phyloP scores from a whole-genome alignment of 2,797 vertebrate species.

The Molossus alvarezi region DNA sequence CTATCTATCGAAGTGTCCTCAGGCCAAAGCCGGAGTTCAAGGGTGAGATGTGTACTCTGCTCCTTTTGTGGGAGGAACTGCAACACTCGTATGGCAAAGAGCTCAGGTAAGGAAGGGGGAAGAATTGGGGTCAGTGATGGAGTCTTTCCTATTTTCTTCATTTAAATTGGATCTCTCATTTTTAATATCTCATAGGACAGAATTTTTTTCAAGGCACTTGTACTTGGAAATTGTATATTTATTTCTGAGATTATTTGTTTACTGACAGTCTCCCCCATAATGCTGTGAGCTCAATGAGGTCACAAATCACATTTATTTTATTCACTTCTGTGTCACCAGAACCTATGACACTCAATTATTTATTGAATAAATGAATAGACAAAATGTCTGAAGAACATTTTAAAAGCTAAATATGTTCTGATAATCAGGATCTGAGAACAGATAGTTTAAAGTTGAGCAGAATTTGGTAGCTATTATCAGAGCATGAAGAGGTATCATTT shows the following conservation, averaged over 20 bases:
- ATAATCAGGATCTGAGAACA: conserved; percentile 42
- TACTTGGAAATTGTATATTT: not conserved
- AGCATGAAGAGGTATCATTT: conserved; percentile 16
- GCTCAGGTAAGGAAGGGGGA: not conserved
- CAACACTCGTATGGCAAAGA: not conserved
- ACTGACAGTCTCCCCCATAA: not conserved
- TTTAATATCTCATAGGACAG: not conserved
- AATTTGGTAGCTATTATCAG: conserved; percentile 56
- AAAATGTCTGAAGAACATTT: conserved; percentile 37
- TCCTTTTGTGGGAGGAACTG: not conserved
- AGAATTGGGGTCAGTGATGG: not conserved
- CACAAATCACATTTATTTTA: conserved; percentile 55
- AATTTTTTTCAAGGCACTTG: conserved; percentile 14
- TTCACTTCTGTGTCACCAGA: conserved; percentile 52
- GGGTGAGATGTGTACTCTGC: too few relatives aligned
- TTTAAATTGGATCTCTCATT: not conserved
- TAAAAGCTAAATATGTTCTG: conserved; percentile 37
- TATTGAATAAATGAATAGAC: conserved; percentile 57
- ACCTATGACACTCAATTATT: conserved; percentile 42
- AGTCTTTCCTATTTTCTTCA: not conserved
- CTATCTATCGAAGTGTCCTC: not conserved
- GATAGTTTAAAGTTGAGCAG: conserved; percentile 13
- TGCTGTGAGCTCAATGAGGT: not conserved
- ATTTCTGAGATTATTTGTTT: conserved; percentile 51
- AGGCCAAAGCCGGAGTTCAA: not conserved